phyloP scores from a whole-genome alignment of 2,888 invertebrate species.

The Teleogryllus oceanicus region DNA sequence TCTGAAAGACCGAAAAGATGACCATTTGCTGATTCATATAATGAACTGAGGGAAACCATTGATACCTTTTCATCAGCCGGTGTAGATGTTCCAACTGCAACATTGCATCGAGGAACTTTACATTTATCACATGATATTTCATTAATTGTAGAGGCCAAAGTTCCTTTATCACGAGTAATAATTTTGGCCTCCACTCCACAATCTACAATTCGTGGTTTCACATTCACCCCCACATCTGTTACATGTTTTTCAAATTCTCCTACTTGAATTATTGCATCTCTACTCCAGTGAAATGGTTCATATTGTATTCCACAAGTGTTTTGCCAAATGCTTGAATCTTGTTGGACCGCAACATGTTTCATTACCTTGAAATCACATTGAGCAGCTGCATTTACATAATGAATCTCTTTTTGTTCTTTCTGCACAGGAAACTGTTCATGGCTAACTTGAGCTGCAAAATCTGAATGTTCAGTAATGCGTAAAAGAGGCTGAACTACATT shows the following conservation, averaged over 20 bases:
- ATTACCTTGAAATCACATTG: neutral
- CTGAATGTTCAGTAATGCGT: conserved; percentile 35
- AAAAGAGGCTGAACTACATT: neutral
- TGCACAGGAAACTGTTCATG: neutral
- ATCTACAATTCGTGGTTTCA: conserved; percentile 30
- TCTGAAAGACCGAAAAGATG: neutral
- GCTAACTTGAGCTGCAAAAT: conserved; percentile 39
- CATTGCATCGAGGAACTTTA: conserved; percentile 37
- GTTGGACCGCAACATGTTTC: neutral
- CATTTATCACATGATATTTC: conserved; percentile 55
- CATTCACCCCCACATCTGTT: conserved; percentile 34
- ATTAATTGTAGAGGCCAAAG: conserved; percentile 52
- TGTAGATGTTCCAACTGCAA: neutral
- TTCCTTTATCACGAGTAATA: conserved; percentile 50
- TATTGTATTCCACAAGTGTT: neutral
- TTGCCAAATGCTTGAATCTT: neutral
- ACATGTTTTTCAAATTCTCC: conserved; percentile 28
- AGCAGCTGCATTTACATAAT: neutral
- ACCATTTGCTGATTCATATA: neutral
- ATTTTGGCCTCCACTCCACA: conserved; percentile 42
- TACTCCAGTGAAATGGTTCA: neutral
- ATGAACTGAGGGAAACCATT: neutral
- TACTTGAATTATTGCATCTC: conserved; percentile 39
- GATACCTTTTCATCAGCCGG: neutral
- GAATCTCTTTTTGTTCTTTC: neutral